phyloP scores from a whole-genome alignment of 1,140 invertebrate genomes.

The Solenopsis fugax region DNA sequence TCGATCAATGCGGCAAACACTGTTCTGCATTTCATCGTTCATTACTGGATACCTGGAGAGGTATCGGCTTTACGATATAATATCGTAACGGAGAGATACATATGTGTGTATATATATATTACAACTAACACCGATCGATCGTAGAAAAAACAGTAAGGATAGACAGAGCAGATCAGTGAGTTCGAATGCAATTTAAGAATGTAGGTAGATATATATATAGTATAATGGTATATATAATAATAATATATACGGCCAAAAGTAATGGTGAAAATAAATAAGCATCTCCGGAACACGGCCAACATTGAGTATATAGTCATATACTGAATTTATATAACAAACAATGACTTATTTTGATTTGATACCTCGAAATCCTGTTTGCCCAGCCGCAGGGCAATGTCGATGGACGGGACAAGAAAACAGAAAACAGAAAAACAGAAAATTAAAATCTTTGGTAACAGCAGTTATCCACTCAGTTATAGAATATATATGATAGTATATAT shows the following conservation, averaged over 20 bases:
- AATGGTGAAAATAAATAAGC: constrained; percentile 81
- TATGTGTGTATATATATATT: constrained; percentile 64
- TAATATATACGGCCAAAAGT: constrained; percentile 73
- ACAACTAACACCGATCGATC: constrained; percentile 81
- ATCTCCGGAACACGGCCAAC: constrained; percentile 85
- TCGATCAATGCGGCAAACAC: constrained; percentile 70
- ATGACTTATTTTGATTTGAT: constrained; percentile 81
- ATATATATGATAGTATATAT: constrained; percentile 55
- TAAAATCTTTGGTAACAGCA: constrained; percentile 74
- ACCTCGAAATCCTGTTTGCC: constrained; percentile 87
- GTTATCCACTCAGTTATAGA: constrained; percentile 66
- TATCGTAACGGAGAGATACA: constrained; percentile 60
- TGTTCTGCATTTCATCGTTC: constrained; percentile 72
- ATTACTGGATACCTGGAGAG: constrained; percentile 57
- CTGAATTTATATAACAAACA: constrained; percentile 83
- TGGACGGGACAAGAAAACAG: constrained; percentile 85
- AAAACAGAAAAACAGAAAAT: constrained; percentile 85
- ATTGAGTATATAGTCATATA: constrained; percentile 84
- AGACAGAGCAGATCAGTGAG: constrained; percentile 83
- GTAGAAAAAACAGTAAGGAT: constrained; percentile 82
- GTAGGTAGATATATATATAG: constrained; percentile 68
- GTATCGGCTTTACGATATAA: constrained; percentile 60
- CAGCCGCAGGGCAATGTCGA: constrained; percentile 85
- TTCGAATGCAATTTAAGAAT: constrained; percentile 81
- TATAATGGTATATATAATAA: constrained; percentile 72